Base-by-base conservation (phyloP, 2,888 invertebrate genomes). In the Nymphalis polychloros region DNA sequence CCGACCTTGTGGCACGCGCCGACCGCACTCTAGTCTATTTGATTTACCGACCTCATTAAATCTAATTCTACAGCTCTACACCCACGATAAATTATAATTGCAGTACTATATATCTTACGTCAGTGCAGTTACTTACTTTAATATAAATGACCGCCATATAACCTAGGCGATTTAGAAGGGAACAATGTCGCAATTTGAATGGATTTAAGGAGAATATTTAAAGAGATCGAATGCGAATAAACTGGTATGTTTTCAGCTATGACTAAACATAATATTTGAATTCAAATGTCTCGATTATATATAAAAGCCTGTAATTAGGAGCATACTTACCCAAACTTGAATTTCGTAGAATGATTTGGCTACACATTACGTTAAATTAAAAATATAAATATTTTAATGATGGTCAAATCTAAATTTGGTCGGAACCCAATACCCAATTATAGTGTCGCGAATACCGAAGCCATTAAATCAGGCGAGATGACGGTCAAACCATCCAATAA, bases 1-100 rank as follows among this genome's bases (percentile, higher is more conserved):
- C 84, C 88, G 91, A 87, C 91, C 92, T 91, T 90, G 92, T 79
- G 91, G 92, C 92, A 92, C 92, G 92, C 90, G 92, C 89, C 90
- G 77, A 78, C 78, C 79, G 78, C 74, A 73, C 67, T 68, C 53
- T 82, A 81, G 82, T 81, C 77, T 81, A 83, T 84, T 87, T 85
- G 86, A 89, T 89, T 87, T 88, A 88, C 82, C 78, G 81, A 79
- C 78, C 80, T 84, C 81, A 86, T 87, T 87, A 77, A 71, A 79
- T 81, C 79, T 81, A 81, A 77, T 78, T 80, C 79, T 80, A 81
- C 78, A 78, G 78, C 76, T 76, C 78, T 78, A 75, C 79, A 78
- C 79, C 78, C 75, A 79, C 77, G 60, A 64, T 62, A 63, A 71
- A 73, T 73, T 65, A 74, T 73, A 73, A 75, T 75, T 73, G 75